Evolutionary conservation across 2,888 invertebrate species (phyloP), one percentile per base, ranked within the genome.

Genomic region (Dynastes grantii): DNA sequence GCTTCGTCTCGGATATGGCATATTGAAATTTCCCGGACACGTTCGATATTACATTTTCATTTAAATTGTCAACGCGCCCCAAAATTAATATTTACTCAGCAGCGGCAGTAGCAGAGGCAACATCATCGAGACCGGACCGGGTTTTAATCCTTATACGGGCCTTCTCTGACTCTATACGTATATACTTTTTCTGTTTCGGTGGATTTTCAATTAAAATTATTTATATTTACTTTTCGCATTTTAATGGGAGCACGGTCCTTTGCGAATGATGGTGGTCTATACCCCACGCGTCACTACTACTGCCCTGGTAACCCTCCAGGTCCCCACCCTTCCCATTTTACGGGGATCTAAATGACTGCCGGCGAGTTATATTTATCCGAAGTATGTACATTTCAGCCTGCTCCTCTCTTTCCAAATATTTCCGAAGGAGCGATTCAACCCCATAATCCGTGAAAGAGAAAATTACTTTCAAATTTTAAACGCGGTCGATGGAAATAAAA

Each of bases 31-130:
- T 55, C 16, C 71, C 71, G 55, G 58, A 71, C 71, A 58, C 55
- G 55, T 71, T 71, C 71, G 55, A 71, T 71, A 71, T 71, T 71
- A 71, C 71, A 71, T 71, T 71, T 71, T 71, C 71, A 71, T 71
- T 71, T 71, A 71, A 58, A 71, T 71, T 71, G 71, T 71, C 71
- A 71, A 55, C 55, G 55, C 55, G 55, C 71, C 71, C 37, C 29
- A 58, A 71, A 71, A 71, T 71, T 71, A 71, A 71, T 71, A 71
- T 71, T 71, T 71, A 71, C 71, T 32, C 71, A 53, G 55, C 51
- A 58, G 55, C 45, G 8, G 45, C 45, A 11, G 45, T 11, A 11
- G 45, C 45, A 11, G 8, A 8, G 45, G 45, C 9, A 45, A 11
- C 16, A 16, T 16, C 45, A 45, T 45, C 45, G 45, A 45, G 11